phyloP scores from a whole-genome alignment of 2,888 invertebrate genomes.

The Zaprionus obscuricornis region DNA sequence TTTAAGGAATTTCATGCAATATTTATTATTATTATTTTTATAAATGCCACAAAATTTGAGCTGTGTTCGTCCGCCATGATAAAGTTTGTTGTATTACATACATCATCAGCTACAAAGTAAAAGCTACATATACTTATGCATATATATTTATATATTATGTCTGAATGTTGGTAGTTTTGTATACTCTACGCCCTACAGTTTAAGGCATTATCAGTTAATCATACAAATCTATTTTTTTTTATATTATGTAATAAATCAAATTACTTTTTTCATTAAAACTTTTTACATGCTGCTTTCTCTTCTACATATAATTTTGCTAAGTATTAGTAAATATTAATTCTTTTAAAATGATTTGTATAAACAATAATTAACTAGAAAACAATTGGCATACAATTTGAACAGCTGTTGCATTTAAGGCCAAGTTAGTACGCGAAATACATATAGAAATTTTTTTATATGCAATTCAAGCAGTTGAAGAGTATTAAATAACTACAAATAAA shows the following conservation, averaged over 20 bases:
- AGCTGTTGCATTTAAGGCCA: slow-evolving; percentile 15
- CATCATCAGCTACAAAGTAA: too few relatives aligned
- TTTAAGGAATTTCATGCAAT: slow-evolving; percentile 39
- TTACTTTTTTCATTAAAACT: too few relatives aligned
- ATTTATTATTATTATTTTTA: slow-evolving; percentile 17
- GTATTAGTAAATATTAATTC: not conserved
- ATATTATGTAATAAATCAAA: not conserved
- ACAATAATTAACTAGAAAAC: not conserved
- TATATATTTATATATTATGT: not conserved
- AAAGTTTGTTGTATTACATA: slow-evolving; percentile 31
- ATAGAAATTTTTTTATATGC: too few relatives aligned
- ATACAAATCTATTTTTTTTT: not conserved
- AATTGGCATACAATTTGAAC: not conserved
- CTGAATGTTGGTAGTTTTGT: not conserved
- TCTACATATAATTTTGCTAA: not conserved
- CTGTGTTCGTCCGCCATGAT: slow-evolving; percentile 43
- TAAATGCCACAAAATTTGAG: slow-evolving; percentile 35
- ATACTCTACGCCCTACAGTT: slow-evolving; percentile 6
- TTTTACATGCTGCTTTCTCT: not conserved
- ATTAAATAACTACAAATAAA: too few relatives aligned
- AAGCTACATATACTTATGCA: not conserved
- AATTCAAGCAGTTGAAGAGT: too few relatives aligned
- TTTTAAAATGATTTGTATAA: slow-evolving; percentile 12
- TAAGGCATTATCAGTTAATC: slow-evolving; percentile 10
- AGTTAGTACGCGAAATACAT: too few relatives aligned